Percentiles rank a stretch among this genome's conserved stretches.
These are phyloP conservation scores for Erinaceus europaeus DNA, from an alignment of 2,113 vertebrate species.

Conservation along the genomic window DNA sequence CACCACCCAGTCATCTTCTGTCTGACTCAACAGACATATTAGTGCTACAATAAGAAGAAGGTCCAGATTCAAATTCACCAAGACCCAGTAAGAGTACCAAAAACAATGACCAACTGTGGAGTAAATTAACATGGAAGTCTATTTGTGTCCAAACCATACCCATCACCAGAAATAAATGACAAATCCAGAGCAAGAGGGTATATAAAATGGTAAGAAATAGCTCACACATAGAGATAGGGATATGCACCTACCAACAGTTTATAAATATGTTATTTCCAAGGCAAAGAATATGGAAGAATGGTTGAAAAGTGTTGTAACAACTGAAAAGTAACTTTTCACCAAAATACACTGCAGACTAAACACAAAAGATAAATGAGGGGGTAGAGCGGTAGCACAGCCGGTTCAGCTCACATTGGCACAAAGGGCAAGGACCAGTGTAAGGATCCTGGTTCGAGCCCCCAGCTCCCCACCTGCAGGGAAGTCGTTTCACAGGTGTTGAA, in stretches of 20 bases:
- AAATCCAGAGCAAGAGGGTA: not conserved
- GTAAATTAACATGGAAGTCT: not conserved
- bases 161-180: not conserved
- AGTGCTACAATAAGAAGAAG: not conserved
- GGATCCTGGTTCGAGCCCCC: no score
- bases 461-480: no score
- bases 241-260: not conserved
- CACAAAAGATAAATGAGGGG: no score
- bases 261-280: not conserved
- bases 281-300: not conserved
- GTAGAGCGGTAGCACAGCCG: no score
- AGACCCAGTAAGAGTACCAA: not conserved
- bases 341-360: not conserved
- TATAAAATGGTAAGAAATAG: not conserved
- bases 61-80: not conserved
- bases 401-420: no score
- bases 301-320: not conserved
- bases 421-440: no score
- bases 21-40: not conserved
- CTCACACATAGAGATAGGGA: not conserved
- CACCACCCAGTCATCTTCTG: not conserved
- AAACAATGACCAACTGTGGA: not conserved
- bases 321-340: not conserved
- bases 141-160: not conserved
- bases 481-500: no score